phyloP scores from a whole-genome alignment of 2,797 vertebrate species.

The Coregonus sp. region DNA sequence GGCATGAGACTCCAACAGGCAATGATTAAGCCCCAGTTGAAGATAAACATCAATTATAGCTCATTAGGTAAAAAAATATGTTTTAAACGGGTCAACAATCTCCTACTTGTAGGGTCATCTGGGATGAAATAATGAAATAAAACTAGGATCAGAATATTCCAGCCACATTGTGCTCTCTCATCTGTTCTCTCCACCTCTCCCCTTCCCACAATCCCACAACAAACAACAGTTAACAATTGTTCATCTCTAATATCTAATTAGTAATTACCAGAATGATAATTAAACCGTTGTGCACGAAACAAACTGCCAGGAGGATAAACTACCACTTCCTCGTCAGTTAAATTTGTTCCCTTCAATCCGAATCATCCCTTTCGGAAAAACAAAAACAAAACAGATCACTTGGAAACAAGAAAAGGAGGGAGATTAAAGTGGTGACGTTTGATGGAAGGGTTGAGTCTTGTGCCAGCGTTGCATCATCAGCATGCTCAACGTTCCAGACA shows the following conservation, averaged over 20 bases:
- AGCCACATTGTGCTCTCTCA: conserved; percentile 5
- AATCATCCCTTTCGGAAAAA: conserved; percentile 45
- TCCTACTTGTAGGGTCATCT: conserved; percentile 31
- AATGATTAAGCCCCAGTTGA: conserved; percentile 29
- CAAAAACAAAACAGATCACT: conserved; percentile 16
- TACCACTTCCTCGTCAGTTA: conserved; percentile 53
- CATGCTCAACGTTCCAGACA: conserved; percentile 19
- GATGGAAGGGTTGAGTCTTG: neutral
- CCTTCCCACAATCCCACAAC: conserved; percentile 37
- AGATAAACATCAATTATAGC: conserved; percentile 52
- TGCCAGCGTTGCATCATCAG: neutral
- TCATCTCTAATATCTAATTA: conserved; percentile 61
- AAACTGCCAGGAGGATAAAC: conserved; percentile 65
- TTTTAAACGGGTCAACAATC: conserved; percentile 52
- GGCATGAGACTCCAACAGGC: conserved; percentile 38
- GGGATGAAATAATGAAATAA: conserved; percentile 41
- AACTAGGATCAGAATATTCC: conserved; percentile 30
- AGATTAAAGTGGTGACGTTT: conserved; percentile 22
- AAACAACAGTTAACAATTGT: conserved; percentile 58
- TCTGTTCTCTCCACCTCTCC: conserved; percentile 22
- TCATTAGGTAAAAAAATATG: conserved; percentile 46
- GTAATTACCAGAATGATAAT: conserved; percentile 66
- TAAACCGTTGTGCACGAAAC: conserved; percentile 64
- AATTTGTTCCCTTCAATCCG: conserved; percentile 54
- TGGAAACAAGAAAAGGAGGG: conserved; percentile 17